These are phyloP conservation scores for Diorhabda elongata DNA, from an alignment of 1,140 invertebrate genomes.

Conservation along the genomic window DNA sequence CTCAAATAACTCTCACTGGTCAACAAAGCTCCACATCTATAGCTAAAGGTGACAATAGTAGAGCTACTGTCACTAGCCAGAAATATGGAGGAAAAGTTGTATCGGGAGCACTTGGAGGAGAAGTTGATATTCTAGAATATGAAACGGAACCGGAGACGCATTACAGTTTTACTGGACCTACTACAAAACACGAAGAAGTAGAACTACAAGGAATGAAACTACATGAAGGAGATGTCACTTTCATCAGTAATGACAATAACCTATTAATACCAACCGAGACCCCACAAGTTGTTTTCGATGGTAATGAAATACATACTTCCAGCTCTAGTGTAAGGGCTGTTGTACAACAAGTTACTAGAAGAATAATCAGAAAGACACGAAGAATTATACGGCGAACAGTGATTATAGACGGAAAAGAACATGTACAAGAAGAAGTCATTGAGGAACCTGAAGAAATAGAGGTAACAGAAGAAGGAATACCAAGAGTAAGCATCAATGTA, in stretches of 20 bases:
- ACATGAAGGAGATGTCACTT: slow-evolving; percentile 52
- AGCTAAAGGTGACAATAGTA: slow-evolving; percentile 58
- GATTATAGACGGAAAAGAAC: slow-evolving; percentile 78
- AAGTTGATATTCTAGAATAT: slow-evolving; percentile 61
- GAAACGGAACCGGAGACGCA: slow-evolving; percentile 54
- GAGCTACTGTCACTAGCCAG: slow-evolving; percentile 58
- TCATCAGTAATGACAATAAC: slow-evolving; percentile 45
- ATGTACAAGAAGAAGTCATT: slow-evolving; percentile 73
- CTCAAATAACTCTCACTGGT: slow-evolving; percentile 60
- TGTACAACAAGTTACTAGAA: slow-evolving; percentile 73
- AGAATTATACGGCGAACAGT: slow-evolving; percentile 69
- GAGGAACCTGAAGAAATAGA: slow-evolving; percentile 80
- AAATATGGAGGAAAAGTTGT: slow-evolving; percentile 59
- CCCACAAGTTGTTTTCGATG: slow-evolving; percentile 33
- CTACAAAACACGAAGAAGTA: slow-evolving; percentile 53
- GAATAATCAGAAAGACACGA: slow-evolving; percentile 68
- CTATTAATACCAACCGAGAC: slow-evolving; percentile 36
- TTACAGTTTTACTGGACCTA: slow-evolving; percentile 53
- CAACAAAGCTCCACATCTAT: slow-evolving; percentile 61
- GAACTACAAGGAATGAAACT: slow-evolving; percentile 51
- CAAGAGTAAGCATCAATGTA: slow-evolving; percentile 69
- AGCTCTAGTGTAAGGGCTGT: slow-evolving; percentile 67
- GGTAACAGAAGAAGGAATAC: slow-evolving; percentile 69
- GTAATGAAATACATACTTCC: slow-evolving; percentile 48
- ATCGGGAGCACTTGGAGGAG: slow-evolving; percentile 57